A percentile compares a stretch with the other conserved stretches of the same genome.
phyloP scores from a whole-genome alignment of 92 coral and sea anemone species.

The Palythoa heliodiscus region DNA sequence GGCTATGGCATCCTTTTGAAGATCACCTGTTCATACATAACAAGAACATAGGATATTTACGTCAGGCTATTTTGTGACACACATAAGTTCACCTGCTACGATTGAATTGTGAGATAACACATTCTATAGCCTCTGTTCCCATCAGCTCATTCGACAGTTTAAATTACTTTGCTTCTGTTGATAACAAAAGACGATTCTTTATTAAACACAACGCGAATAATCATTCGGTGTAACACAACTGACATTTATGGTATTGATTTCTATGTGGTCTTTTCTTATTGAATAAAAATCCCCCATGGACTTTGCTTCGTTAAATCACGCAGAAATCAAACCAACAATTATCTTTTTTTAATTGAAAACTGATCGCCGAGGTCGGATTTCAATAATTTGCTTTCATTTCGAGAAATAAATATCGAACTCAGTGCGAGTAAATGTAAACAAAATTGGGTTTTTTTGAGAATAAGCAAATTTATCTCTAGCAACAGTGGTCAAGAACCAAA shows the following conservation, averaged over 20 bases:
- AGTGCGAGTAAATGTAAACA: background rate
- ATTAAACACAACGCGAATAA: slow-evolving; percentile 24
- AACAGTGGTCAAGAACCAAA: background rate
- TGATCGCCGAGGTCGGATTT: slow-evolving; percentile 22
- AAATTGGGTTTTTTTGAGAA: background rate
- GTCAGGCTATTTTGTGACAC: slow-evolving; percentile 34
- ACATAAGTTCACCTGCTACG: slow-evolving; percentile 17
- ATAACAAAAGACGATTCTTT: slow-evolving; percentile 9
- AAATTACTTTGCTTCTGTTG: slow-evolving; percentile 8
- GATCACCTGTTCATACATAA: slow-evolving; percentile 32
- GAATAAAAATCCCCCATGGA: background rate
- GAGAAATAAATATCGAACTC: background rate
- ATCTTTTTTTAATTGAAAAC: slow-evolving; percentile 1
- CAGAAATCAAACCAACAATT: background rate
- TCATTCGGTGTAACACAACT: slow-evolving; percentile 9
- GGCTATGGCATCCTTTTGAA: slow-evolving; percentile 2
- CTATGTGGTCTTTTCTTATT: background rate
- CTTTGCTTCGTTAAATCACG: slow-evolving; percentile 29
- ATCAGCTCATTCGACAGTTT: slow-evolving; percentile 29
- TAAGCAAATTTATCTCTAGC: too few relatives aligned
- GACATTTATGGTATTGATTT: background rate
- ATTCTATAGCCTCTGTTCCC: background rate
- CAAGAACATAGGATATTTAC: slow-evolving; percentile 15
- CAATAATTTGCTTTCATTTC: slow-evolving; percentile 12
- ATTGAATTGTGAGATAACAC: slow-evolving; percentile 29